Conservation (phyloP, 2,888 invertebrate species). For the Rotaria socialis region DNA sequence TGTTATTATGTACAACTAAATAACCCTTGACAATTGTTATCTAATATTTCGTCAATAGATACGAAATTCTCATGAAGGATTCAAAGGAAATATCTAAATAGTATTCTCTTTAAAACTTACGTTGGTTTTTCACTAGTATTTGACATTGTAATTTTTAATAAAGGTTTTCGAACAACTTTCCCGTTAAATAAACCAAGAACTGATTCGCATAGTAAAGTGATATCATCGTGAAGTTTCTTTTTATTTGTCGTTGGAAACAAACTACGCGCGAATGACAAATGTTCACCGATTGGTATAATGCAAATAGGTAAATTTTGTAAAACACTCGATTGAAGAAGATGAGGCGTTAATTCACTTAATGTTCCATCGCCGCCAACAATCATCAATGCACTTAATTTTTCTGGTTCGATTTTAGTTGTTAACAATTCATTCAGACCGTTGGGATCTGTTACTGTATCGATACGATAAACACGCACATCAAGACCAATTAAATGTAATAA, state of each 20-base stretch:
- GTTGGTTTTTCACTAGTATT: neutral
- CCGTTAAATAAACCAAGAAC: slow-evolving; percentile 29
- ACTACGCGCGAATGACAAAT: neutral
- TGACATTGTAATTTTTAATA: slow-evolving; percentile 3
- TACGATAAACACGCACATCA: slow-evolving; percentile 30
- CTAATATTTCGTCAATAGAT: neutral
- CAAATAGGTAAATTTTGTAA: slow-evolving; percentile 25
- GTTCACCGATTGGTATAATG: slow-evolving; percentile 4
- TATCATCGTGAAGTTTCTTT: slow-evolving; percentile 1
- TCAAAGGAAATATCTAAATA: too few species aligned
- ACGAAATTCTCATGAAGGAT: too few species aligned
- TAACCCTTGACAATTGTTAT: too few species aligned
- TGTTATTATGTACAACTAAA: too few species aligned
- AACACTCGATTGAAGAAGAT: neutral
- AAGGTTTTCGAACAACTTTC: neutral
- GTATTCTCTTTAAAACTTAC: neutral
- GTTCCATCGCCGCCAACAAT: slow-evolving; percentile 34
- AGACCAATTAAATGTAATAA: slow-evolving; percentile 25
- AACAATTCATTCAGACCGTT: neutral
- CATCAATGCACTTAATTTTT: slow-evolving; percentile 17
- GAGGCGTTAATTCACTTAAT: neutral
- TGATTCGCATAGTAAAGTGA: neutral
- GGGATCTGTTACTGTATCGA: neutral
- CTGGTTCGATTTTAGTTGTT: slow-evolving; percentile 25
- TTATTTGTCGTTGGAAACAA: slow-evolving; percentile 4